Evolutionary conservation across 2,797 vertebrate genomes (phyloP).

Genomic region (Sylvia borin): DNA sequence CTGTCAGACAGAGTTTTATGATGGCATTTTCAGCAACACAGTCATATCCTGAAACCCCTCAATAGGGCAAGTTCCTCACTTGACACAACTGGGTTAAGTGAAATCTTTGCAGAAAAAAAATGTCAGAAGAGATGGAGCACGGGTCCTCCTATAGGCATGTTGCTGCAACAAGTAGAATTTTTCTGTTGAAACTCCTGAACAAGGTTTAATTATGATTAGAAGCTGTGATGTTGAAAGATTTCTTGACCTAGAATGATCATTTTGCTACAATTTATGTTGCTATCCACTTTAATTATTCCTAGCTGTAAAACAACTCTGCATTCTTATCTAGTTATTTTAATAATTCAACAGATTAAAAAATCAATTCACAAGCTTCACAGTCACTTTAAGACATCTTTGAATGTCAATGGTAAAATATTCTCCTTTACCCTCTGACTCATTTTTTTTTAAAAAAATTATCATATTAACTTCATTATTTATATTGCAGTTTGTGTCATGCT

Average conservation of each 20-base stretch:
- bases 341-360: background rate
- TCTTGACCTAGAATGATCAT: background rate
- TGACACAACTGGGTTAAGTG: background rate
- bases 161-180: background rate
- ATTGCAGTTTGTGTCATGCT: background rate
- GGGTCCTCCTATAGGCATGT: background rate
- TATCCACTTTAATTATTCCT: background rate
- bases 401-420: background rate
- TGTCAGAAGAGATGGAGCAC: background rate
- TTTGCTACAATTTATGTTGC: background rate
- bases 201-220: background rate
- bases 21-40: background rate
- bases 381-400: background rate
- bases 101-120: background rate
- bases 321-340: background rate
- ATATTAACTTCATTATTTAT: background rate
- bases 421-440: background rate
- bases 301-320: background rate
- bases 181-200: background rate
- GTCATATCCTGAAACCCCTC: background rate
- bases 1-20: background rate
- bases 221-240: background rate
- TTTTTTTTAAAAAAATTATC: background rate
- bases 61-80: background rate
- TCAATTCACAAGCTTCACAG: background rate